Percentiles rank a stretch among this genome's conserved stretches.
These are phyloP conservation scores for Luehdorfia chinensis DNA, from an alignment of 1,140 invertebrate species.

Conservation along the genomic window DNA sequence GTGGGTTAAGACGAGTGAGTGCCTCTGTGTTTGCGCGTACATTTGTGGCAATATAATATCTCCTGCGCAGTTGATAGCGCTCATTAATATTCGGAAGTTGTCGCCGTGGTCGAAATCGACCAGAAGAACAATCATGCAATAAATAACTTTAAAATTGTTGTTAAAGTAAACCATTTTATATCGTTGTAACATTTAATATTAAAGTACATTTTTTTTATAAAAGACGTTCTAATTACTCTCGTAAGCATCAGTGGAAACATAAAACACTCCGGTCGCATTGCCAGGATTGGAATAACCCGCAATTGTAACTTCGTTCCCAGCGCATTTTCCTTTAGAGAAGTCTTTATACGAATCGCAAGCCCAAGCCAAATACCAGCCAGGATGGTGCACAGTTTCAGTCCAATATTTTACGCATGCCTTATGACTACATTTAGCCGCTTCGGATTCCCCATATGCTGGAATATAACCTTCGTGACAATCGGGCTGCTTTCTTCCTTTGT, in stretches of 20 bases:
- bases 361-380: constrained; percentile 53
- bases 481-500: constrained; percentile 78
- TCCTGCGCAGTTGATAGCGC: no score
- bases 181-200: no score
- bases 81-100: no score
- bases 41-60: no score
- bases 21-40: no score
- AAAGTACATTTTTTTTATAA: no score
- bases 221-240: background rate
- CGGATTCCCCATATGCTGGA: constrained; percentile 48
- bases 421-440: constrained; percentile 59
- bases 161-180: no score
- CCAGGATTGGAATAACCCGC: constrained; percentile 64
- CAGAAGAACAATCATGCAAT: no score
- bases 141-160: no score
- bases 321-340: constrained; percentile 47
- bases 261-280: constrained; percentile 60
- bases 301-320: constrained; percentile 51
- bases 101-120: no score
- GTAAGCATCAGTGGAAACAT: constrained; percentile 55
- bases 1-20: no score
- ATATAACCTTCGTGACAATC: constrained; percentile 66
- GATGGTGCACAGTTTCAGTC: constrained; percentile 44
- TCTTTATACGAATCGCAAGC: constrained; percentile 50
- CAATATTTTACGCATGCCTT: constrained; percentile 61